phyloP scores from a whole-genome alignment of 2,797 vertebrate species.

The Lithobates pipiens region DNA sequence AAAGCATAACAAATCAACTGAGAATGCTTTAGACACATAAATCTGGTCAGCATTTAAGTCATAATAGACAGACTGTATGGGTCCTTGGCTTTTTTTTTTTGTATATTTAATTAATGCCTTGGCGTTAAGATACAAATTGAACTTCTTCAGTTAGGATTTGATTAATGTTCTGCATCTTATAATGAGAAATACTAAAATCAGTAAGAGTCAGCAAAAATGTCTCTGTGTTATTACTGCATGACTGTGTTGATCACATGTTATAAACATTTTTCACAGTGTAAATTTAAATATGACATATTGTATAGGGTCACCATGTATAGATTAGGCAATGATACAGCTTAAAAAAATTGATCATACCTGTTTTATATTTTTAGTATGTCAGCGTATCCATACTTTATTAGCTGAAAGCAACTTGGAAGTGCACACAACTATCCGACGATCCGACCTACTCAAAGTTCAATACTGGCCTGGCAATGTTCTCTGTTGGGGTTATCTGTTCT shows the following conservation, averaged over 20 bases:
- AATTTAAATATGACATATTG: conserved; percentile 39
- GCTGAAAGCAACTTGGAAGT: no score
- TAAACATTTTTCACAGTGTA: conserved; percentile 27
- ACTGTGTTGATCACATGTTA: conserved; percentile 33
- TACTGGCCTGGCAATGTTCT: no score
- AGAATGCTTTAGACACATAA: conserved; percentile 43
- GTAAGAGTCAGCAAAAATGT: conserved; percentile 54
- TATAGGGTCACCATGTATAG: background rate
- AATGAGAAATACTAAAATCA: conserved; percentile 47
- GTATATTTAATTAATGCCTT: conserved; percentile 56
- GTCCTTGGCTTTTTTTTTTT: conserved; percentile 53
- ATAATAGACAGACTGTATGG: conserved; percentile 43
- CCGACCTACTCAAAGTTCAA: no score
- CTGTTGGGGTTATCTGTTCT: no score
- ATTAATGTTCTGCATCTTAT: conserved; percentile 6
- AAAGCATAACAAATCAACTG: conserved; percentile 43
- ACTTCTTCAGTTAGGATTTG: conserved; percentile 33
- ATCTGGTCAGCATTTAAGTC: conserved; percentile 46
- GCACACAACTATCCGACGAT: no score
- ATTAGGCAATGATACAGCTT: no score
- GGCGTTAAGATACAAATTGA: conserved; percentile 55
- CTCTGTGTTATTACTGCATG: conserved; percentile 31
- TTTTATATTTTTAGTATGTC: background rate
- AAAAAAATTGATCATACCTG: background rate
- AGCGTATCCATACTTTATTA: no score